These are phyloP conservation scores for Discoglossus pictus DNA, from an alignment of 2,797 vertebrate species.

Conservation along the genomic window DNA sequence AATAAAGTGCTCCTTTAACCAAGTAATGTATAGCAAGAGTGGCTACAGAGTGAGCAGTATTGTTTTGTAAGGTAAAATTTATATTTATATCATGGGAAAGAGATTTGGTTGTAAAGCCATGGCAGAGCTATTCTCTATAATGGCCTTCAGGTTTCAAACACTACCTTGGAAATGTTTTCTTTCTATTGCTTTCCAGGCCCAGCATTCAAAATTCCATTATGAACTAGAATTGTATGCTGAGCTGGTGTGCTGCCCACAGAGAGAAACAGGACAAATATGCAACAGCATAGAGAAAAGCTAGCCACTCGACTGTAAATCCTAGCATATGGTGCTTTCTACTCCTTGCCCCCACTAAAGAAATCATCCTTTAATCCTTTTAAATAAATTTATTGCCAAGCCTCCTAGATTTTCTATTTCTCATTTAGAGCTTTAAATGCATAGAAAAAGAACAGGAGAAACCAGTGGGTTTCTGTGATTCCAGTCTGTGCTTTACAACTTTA, in stretches of 20 bases:
- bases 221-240: slow-evolving; percentile 9
- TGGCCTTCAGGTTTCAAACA: too few relatives aligned
- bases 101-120: too few relatives aligned
- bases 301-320: slow-evolving; percentile 41
- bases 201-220: slow-evolving; percentile 9
- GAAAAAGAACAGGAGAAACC: slow-evolving; percentile 15
- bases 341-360: slow-evolving; percentile 39
- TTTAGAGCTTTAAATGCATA: slow-evolving; percentile 34
- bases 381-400: slow-evolving; percentile 47
- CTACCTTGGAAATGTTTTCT: too few relatives aligned
- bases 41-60: too few relatives aligned
- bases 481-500: slow-evolving; percentile 12
- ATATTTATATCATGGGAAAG: too few relatives aligned
- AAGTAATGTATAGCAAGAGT: too few relatives aligned
- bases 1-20: too few relatives aligned
- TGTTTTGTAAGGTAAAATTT: too few relatives aligned
- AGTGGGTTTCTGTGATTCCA: slow-evolving; percentile 15
- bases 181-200: not conserved
- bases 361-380: slow-evolving; percentile 48
- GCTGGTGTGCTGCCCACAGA: slow-evolving; percentile 13
- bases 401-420: slow-evolving; percentile 40
- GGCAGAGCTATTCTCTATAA: too few relatives aligned
- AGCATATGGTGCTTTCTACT: slow-evolving; percentile 41
- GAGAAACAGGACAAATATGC: slow-evolving; percentile 28
- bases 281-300: slow-evolving; percentile 31